Evolutionary conservation across 2,113 vertebrate species (phyloP).

Genomic region (Clinocottus analis): DNA sequence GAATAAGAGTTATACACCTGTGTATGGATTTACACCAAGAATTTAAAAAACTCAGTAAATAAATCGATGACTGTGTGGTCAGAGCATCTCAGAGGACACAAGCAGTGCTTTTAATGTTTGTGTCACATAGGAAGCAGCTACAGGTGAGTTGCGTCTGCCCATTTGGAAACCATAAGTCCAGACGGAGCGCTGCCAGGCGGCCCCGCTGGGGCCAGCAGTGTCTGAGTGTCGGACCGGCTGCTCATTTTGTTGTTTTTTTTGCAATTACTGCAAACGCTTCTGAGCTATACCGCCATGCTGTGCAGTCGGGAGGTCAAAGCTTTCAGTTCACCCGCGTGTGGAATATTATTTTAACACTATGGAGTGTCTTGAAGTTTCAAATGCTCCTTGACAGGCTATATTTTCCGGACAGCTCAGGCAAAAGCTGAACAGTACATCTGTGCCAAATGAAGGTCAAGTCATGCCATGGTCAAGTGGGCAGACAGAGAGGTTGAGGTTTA

Average conservation of each 20-base stretch:
- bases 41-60: not conserved
- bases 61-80: not conserved
- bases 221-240: constrained; percentile 39
- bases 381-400: constrained; percentile 13
- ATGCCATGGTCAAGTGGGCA: not conserved
- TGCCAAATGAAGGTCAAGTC: constrained; percentile 41
- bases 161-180: constrained; percentile 35
- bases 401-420: constrained; percentile 3
- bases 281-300: constrained; percentile 41
- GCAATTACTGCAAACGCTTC: constrained; percentile 21
- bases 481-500: not conserved
- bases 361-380: constrained; percentile 12
- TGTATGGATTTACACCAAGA: constrained; percentile 16
- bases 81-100: constrained; percentile 1
- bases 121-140: constrained; percentile 24
- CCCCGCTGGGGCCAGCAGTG: constrained; percentile 3
- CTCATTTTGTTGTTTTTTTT: constrained; percentile 28
- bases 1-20: not conserved
- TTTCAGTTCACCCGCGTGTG: constrained; percentile 35
- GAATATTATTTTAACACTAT: constrained; percentile 11
- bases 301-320: constrained; percentile 37
- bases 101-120: not conserved
- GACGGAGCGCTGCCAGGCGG: constrained; percentile 36
- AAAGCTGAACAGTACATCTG: not conserved
- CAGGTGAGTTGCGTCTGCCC: constrained; percentile 42